phyloP scores from a whole-genome alignment of 1,140 invertebrate genomes.

The Anastrepha ludens region DNA sequence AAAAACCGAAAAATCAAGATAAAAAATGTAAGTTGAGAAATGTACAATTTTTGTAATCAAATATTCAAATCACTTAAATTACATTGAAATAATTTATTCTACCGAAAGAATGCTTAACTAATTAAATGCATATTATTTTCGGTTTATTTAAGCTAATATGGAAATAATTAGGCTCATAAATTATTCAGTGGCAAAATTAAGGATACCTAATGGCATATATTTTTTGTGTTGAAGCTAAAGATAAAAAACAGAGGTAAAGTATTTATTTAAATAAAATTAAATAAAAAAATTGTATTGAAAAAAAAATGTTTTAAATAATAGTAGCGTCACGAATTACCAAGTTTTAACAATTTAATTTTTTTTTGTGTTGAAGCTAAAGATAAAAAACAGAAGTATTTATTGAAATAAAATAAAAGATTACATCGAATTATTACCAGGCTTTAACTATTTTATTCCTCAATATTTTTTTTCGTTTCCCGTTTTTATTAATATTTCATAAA shows the following conservation, averaged over 20 bases:
- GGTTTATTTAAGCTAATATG: conserved; percentile 40
- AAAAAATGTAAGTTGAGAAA: conserved; percentile 6
- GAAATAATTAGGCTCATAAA: conserved; percentile 36
- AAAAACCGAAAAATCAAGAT: not conserved
- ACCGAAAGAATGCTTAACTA: conserved; percentile 14
- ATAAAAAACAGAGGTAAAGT: not conserved
- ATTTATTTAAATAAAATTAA: no score
- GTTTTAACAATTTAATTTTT: no score
- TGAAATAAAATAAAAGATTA: no score
- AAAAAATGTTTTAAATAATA: not conserved
- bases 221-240: not conserved
- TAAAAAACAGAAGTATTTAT: no score
- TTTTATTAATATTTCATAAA: no score
- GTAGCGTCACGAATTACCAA: no score
- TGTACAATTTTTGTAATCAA: conserved; percentile 24
- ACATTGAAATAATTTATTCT: conserved; percentile 30
- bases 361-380: no score
- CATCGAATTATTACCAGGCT: no score
- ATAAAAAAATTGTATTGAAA: no score
- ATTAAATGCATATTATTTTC: not conserved
- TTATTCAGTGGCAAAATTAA: conserved; percentile 14
- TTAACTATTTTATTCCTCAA: no score
- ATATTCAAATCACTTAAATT: conserved; percentile 50
- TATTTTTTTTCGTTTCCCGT: no score
- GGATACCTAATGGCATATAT: not conserved